Evolutionary conservation across 1,140 invertebrate genomes (phyloP), one percentile per base, ranked within the genome.

Genomic region (Lepidurus arcticus): DNA sequence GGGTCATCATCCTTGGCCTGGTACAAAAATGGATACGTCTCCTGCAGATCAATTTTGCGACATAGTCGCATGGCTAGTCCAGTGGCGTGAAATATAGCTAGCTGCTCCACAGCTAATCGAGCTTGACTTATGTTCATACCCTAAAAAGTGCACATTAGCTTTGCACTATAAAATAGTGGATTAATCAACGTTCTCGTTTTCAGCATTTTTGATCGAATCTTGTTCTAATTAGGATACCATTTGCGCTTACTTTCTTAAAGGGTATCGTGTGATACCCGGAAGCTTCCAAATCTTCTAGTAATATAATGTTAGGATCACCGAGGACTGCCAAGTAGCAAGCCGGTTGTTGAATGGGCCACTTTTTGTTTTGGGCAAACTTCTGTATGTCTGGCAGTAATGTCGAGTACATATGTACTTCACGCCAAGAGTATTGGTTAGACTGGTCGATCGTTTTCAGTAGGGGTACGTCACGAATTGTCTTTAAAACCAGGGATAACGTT

Each of bases 41-140:
- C 10, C 9, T 76, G 9, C 7, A 76, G 3, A 44, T 76, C 34
- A n/a, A 34, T 45, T 8, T 9, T 9, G 13, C 5, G 7, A 26
- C 44, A 21, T 5, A 45, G 34, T 34, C 43, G 26, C 75, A 76
- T 44, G 7, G 75, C 75, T 11, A 76, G 1, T 10, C 75, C 75
- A 7, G 75, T 47, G 47, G 75, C 75, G 44, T 76, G 75, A 43
- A 76, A 76, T 9, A 47, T 47, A 5, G 75, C 75, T 45, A 76
- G 1, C 24, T 76, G 43, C 16, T 26, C 44, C 13, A 76, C 42
- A 34, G 75, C 75, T 45, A 76, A 16, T 45, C 47, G 24, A 11
- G n/a, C 44, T 45, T 76, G 43, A 26, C 47, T 47, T 24, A 76
- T 16, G 24, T 11, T 76, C 24, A 76, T 34, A 13, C 75, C 75